phyloP scores from a whole-genome alignment of 1,140 invertebrate genomes.

The Magallana angulata region DNA sequence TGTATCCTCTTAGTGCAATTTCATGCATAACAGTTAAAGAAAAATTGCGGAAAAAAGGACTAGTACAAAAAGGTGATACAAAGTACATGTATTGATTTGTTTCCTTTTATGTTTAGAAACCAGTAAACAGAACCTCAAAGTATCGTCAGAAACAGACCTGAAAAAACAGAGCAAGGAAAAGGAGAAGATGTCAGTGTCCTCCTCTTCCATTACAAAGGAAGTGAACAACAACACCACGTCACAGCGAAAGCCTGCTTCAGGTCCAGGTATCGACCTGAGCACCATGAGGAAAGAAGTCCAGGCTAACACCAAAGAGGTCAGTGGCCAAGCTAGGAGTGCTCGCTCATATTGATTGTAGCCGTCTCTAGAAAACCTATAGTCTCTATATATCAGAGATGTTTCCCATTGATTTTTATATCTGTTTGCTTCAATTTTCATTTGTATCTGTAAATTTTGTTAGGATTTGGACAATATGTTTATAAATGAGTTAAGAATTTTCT shows the following conservation, averaged over 20 bases:
- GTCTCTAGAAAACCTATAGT: too few species aligned
- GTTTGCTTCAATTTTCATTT: too few species aligned
- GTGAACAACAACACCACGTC: slow-evolving; percentile 61
- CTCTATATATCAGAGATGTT: too few species aligned
- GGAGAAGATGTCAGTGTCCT: slow-evolving; percentile 46
- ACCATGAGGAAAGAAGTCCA: slow-evolving; percentile 74
- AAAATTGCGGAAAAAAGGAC: too few species aligned
- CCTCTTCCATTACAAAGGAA: slow-evolving; percentile 33
- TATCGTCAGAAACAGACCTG: slow-evolving; percentile 62
- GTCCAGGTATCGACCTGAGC: slow-evolving; percentile 69
- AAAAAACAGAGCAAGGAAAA: slow-evolving; percentile 63
- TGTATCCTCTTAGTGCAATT: too few species aligned
- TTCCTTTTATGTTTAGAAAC: slow-evolving; percentile 49
- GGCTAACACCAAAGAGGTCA: slow-evolving; percentile 82
- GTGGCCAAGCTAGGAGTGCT: slow-evolving; percentile 37
- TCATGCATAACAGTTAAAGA: too few species aligned
- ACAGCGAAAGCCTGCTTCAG: slow-evolving; percentile 56
- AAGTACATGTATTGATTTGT: too few species aligned
- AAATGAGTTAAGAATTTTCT: too few species aligned
- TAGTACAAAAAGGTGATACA: too few species aligned
- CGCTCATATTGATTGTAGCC: neutral
- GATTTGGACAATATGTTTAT: too few species aligned
- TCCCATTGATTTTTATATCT: too few species aligned
- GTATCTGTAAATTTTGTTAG: too few species aligned
- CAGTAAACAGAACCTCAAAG: slow-evolving; percentile 63